Evolutionary conservation across 2,113 vertebrate species (phyloP), one percentile per base, ranked within the genome.

Genomic region (Junco hyemalis): DNA sequence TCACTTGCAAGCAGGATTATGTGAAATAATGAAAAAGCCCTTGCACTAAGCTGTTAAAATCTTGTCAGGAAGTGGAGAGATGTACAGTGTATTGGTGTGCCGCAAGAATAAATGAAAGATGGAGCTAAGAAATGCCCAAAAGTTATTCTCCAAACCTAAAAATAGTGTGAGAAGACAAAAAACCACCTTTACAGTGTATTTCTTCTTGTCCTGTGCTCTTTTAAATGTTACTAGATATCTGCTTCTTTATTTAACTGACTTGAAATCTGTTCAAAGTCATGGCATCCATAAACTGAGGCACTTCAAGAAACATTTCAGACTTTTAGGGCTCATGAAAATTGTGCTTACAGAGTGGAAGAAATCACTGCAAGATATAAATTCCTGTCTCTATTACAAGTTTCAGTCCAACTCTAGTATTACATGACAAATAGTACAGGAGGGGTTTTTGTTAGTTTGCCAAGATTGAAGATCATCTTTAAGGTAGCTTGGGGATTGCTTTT

Each of bases 101-200:
- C 78, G n/a, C 26, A 38, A 64, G 36, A 33, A 7, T 51, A 51
- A 31, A 38, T 63, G 29, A 65, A 76, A 80, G 31, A 54, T 57
- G 54, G 61, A 82, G 36, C 71, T 69, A 38, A 66, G 35, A 82
- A 64, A 35, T 22, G 6, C 24, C 47, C 64, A 10, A 9, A 68
- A 86, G 31, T 91, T 88, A 36, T 44, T 90, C 56, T 88, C 12
- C 56, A 64, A 80, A n/a, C 23, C 28, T 82, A 50, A 86, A 88
- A 69, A 26, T 21, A 60, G 40, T 7, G 22, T 76, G 64, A n/a
- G 40, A 29, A 8, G 9, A 12, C 13, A 44, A 56, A 38, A 56
- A 38, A 1, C 0, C 11, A 36, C 8, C 6, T 6, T 73, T 88
- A 14, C 2, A 51, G 17, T 2, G 0, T 64, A 33, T 83, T 86